phyloP scores from a whole-genome alignment of 2,888 invertebrate genomes.

The Nomada fucata region DNA sequence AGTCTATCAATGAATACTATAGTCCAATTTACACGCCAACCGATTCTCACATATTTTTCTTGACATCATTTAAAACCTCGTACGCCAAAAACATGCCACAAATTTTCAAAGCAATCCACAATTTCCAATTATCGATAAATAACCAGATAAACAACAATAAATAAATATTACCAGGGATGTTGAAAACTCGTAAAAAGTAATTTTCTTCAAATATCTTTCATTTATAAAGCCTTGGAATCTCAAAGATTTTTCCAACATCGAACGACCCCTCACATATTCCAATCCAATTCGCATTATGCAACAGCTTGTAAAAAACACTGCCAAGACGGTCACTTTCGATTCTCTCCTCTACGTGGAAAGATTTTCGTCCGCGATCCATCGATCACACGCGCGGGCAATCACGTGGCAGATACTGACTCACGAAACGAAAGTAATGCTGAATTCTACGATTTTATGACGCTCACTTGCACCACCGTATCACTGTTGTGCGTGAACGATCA shows the following conservation, averaged over 20 bases:
- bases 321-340: slow-evolving; percentile 56
- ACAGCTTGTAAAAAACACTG: slow-evolving; percentile 35
- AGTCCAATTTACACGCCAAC: not conserved
- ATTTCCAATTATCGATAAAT: no score
- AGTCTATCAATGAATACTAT: not conserved
- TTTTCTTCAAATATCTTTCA: no score
- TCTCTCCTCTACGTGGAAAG: slow-evolving; percentile 5
- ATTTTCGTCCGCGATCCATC: slow-evolving; percentile 4
- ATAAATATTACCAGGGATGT: no score
- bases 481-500: no score
- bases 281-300: slow-evolving; percentile 33
- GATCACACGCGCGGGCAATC: slow-evolving; percentile 32
- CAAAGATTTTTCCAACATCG: not conserved
- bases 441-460: slow-evolving; percentile 31
- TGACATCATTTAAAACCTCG: no score
- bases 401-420: slow-evolving; percentile 40
- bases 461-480: not conserved
- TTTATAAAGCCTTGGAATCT: no score
- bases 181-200: no score
- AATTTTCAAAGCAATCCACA: no score
- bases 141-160: no score
- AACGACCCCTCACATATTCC: not conserved
- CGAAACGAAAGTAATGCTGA: slow-evolving; percentile 38
- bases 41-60: no score
- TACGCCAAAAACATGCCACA: no score